phyloP scores from a whole-genome alignment of 2,113 vertebrate genomes.

The Odobenus rosmarus region DNA sequence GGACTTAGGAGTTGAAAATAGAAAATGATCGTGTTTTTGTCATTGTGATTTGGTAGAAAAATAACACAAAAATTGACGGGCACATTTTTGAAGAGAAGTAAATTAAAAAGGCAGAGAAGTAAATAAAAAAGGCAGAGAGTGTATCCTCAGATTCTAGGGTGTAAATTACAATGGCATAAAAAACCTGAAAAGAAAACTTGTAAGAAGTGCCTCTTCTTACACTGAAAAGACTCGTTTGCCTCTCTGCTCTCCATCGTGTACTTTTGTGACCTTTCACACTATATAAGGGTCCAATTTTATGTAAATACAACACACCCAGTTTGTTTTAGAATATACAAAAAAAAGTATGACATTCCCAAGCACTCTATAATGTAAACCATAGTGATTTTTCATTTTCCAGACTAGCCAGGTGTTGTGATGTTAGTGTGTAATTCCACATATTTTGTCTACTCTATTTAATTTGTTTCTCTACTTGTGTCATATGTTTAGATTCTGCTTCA shows the following conservation, averaged over 20 bases:
- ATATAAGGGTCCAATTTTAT: not conserved
- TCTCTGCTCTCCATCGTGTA: not conserved
- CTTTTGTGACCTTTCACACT: not conserved
- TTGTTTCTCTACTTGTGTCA: not conserved
- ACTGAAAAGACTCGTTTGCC: not conserved
- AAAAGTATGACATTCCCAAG: not conserved
- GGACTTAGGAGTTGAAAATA: constrained; percentile 6
- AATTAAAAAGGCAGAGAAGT: not conserved
- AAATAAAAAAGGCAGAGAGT: not conserved
- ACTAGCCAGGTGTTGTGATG: not conserved
- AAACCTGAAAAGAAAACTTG: not conserved
- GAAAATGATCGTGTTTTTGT: not conserved
- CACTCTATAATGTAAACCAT: not conserved
- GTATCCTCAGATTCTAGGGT: not conserved
- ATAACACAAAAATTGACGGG: not conserved
- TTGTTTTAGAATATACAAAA: constrained; percentile 8
- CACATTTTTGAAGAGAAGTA: constrained; percentile 9
- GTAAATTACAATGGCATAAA: not conserved
- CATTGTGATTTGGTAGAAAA: not conserved
- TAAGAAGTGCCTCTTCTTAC: not conserved
- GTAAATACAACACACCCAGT: not conserved
- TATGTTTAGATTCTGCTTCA: not conserved
- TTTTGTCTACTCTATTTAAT: not conserved
- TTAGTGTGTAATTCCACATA: not conserved
- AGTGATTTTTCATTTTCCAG: not conserved